phyloP scores from a whole-genome alignment of 2,888 invertebrate species.

The Argyresthia albistria region DNA sequence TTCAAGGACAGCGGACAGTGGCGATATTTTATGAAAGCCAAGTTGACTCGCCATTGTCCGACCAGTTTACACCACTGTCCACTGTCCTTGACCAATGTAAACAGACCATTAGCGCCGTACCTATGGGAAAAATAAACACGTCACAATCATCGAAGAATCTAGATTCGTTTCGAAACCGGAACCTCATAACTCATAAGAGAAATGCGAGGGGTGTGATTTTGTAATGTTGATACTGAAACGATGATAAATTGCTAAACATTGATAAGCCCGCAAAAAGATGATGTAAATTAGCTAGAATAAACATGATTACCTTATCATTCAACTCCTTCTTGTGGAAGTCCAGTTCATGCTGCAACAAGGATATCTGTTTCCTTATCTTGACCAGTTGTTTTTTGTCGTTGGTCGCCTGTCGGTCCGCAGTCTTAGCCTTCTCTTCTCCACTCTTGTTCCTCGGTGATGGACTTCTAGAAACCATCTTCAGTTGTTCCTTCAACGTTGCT shows the following conservation, averaged over 20 bases:
- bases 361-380: slow-evolving; percentile 59
- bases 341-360: slow-evolving; percentile 52
- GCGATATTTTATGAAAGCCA: no score
- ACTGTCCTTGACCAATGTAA: no score
- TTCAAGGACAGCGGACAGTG: no score
- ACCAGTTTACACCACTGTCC: no score
- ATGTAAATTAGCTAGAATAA: not conserved
- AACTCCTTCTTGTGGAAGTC: slow-evolving; percentile 62
- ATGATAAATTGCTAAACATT: not conserved
- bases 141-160: no score
- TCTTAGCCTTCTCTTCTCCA: slow-evolving; percentile 63
- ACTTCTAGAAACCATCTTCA: slow-evolving; percentile 59
- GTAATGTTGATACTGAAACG: not conserved
- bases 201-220: not conserved
- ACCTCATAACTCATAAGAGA: no score
- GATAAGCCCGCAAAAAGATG: not conserved
- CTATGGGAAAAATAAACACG: no score
- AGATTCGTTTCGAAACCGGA: no score
- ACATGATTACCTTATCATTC: slow-evolving; percentile 51
- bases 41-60: no score
- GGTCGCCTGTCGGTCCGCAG: slow-evolving; percentile 56
- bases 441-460: slow-evolving; percentile 74
- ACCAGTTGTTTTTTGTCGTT: slow-evolving; percentile 73
- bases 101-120: no score
- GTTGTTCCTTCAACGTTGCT: slow-evolving; percentile 50